Conservation (phyloP, 2,113 vertebrate genomes). For the Peromyscus polionotus region DNA sequence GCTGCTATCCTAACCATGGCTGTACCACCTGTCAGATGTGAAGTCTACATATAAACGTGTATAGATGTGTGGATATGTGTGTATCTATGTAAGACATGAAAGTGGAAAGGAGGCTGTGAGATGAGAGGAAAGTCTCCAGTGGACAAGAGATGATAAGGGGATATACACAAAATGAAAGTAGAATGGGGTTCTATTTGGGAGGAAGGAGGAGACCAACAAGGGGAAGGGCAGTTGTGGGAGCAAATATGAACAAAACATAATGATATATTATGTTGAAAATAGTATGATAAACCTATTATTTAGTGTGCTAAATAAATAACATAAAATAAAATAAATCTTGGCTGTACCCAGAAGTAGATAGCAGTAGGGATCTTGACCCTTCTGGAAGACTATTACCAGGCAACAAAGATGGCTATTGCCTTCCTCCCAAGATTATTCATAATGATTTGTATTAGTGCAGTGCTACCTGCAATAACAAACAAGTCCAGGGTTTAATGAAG, state of each 20-base stretch:
- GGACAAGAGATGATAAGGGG: background rate
- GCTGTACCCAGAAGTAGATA: background rate
- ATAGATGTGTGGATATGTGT: background rate
- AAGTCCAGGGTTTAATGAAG: conserved; percentile 1
- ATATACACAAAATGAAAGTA: background rate
- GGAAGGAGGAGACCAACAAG: background rate
- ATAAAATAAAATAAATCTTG: background rate
- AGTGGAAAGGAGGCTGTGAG: background rate
- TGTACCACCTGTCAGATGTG: background rate
- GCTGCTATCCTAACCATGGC: background rate
- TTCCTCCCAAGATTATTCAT: background rate
- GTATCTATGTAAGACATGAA: background rate
- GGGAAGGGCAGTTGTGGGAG: background rate
- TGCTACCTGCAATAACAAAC: background rate
- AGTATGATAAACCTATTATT: background rate
- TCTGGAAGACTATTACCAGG: background rate
- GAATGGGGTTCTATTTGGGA: background rate
- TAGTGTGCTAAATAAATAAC: background rate
- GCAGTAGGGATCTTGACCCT: background rate
- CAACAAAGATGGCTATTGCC: background rate
- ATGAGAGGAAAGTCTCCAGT: background rate
- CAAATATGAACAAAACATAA: background rate
- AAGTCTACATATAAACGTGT: background rate
- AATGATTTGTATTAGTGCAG: background rate
- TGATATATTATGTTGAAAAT: background rate